A percentile compares a stretch with the other conserved stretches of the same genome.
phyloP scores from a whole-genome alignment of 2,113 vertebrate genomes.

The Saguinus imperator region DNA sequence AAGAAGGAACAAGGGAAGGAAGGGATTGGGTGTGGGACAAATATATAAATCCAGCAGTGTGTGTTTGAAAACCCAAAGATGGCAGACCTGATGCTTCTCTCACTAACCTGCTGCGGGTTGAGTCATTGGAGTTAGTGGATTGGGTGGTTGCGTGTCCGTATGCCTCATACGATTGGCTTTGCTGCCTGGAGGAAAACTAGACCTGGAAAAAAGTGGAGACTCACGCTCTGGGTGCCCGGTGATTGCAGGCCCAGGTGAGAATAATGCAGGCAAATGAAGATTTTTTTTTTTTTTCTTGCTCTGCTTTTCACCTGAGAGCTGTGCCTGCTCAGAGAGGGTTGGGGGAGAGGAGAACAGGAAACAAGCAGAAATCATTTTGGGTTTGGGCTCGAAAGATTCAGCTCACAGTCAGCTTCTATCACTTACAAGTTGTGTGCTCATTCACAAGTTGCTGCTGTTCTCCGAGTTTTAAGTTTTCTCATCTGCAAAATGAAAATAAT shows the following conservation, averaged over 20 bases:
- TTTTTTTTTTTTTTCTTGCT: neutral
- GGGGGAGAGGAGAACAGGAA: neutral
- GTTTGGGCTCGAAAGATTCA: too few species aligned
- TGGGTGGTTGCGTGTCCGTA: fast-evolving
- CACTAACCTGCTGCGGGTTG: neutral
- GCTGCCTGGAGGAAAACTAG: neutral
- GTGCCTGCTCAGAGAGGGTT: neutral
- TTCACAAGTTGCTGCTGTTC: neutral
- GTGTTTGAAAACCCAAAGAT: neutral
- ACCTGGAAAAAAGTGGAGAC: neutral
- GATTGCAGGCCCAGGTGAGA: too few species aligned
- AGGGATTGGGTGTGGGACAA: neutral
- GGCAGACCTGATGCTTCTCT: neutral
- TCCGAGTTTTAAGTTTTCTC: neutral
- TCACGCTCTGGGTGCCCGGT: neutral
- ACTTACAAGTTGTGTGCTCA: neutral
- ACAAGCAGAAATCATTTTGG: neutral
- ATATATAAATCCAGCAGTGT: fast-evolving
- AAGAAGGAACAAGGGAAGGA: neutral
- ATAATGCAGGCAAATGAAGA: neutral
- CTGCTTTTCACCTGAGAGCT: neutral
- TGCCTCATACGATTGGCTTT: neutral
- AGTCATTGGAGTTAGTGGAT: neutral
- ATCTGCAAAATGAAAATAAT: neutral
- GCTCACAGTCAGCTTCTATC: neutral